Evolutionary conservation across 2,797 vertebrate species (phyloP), one percentile per base, ranked within the genome.

Genomic region (Columba guinea): DNA sequence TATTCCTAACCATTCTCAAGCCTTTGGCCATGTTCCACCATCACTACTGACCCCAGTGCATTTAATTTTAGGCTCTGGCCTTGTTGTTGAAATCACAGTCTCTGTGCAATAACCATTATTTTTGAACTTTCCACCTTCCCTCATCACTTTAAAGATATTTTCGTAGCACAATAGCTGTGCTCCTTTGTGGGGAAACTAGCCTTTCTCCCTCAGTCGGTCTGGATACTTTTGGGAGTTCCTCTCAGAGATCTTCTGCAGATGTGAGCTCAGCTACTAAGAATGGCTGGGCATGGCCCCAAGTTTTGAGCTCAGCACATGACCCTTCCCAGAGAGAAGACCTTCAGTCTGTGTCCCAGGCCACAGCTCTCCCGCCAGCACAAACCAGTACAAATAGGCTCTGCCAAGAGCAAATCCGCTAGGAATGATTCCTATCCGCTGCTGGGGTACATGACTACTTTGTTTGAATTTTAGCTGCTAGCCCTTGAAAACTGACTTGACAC

Each of bases 251-350:
- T 85, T 95, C 92, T 89, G 87, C 89, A 95, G 79, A 92, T 92
- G 89, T 92, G 94, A 96, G 82, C 91, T 95, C 89, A 95, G 69
- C 89, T 93, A 34, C 35, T 69, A 94, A 93, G 95, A 96, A 95
- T 91, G 89, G 55, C 85, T 92, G 93, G 91, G 85, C 94, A 93
- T 6, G 4, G 55, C 60, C 82, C 92, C 84, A 94, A 75, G 51
- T 84, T 93, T 93, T 94, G 64, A 83, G n/a, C 68, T 91, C 51
- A 89, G 51, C 78, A 71, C 58, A 91, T 96, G 91, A 95, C 79
- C 94, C 91, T 91, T 92, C 51, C 79, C 94, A 94, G 87, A 59
- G 34, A 92, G 82, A 87, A 88, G 95, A 95, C 82, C 94, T 96
- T 48, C 85, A 52, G 80, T 86, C 62, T 75, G 53, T 92, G 84